Base-by-base conservation (phyloP, 2,797 vertebrate genomes). In the Oreochromis grahami region DNA sequence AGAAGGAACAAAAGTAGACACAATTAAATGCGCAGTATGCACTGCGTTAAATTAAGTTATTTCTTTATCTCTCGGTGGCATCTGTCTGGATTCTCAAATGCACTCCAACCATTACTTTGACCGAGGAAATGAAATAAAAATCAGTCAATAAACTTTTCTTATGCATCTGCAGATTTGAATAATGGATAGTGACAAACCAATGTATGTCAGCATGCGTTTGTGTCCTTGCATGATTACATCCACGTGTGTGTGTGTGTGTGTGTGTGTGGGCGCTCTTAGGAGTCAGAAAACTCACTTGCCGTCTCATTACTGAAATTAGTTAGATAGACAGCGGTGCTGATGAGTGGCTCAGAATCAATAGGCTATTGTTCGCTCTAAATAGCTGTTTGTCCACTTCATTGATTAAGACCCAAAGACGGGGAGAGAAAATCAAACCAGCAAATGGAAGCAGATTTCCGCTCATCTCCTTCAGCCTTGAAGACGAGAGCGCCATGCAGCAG, bases 371-470 rank as follows among this genome's bases (percentile, higher is more conserved):
- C 83, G 88, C 91, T 93, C 91, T 94, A 94, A 96, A 96, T 92
- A 94, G 93, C 91, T 87, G 95, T 96, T 96, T 96, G 94, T 96
- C 94, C 92, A 92, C 92, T 88, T 91, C 93, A 95, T 95, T 95
- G 94, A 95, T 94, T 93, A 93, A 94, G 88, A 92, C 86, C 87
- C 83, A 78, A 87, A 92, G 88, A 91, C 43, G 83, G 76, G 91
- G 90, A 92, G 91, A 93, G 94, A 91, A 92, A 95, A 95, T 95
- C 93, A 94, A 95, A 94, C 82, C 84, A 89, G 90, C 94, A 92
- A 93, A 93, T 94, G 85, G 84, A 92, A 93, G 89, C 86, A 55
- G 91, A 93, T 91, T 90, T 90, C 78, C 77, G 86, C 89, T 89
- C 84, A 45, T 91, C 90, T 92, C 85, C 87, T 76, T 91, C 79